Evolutionary conservation across 2,113 vertebrate genomes (phyloP).

Genomic region (Gasterosteus aculeatus): DNA sequence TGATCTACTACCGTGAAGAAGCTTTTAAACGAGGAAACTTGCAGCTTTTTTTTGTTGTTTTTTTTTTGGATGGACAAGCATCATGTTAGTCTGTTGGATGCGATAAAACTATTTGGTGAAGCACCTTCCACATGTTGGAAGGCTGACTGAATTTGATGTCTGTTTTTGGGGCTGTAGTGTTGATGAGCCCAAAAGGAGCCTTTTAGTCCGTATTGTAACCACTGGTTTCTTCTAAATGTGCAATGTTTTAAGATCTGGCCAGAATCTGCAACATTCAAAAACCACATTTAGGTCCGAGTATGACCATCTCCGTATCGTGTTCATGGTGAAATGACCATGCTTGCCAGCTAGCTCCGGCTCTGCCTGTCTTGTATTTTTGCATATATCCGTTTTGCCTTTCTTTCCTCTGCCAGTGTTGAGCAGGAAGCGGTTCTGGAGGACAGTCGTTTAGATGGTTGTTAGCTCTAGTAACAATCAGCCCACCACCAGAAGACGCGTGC

Average conservation of each 20-base stretch:
- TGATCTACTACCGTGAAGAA: slow-evolving; percentile 21
- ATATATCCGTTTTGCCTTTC: background rate
- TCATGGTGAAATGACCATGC: background rate
- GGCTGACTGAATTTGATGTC: slow-evolving; percentile 6
- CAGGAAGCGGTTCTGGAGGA: background rate
- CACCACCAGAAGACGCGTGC: background rate
- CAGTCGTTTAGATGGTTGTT: background rate
- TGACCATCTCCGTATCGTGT: background rate
- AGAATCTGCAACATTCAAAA: background rate
- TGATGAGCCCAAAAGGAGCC: background rate
- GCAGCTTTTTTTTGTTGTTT: background rate
- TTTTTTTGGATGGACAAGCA: background rate
- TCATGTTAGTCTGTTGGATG: background rate
- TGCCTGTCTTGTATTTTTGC: background rate
- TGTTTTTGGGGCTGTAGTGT: background rate
- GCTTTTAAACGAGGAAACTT: slow-evolving; percentile 13
- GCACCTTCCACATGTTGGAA: background rate
- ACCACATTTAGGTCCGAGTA: background rate
- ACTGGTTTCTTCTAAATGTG: background rate
- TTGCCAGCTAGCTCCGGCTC: background rate
- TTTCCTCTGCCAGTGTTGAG: background rate
- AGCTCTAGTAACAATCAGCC: background rate
- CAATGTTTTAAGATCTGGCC: background rate
- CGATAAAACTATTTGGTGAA: background rate
- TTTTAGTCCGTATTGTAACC: background rate